Percentiles rank a stretch among this genome's conserved stretches.
Evolutionary conservation across 2,797 vertebrate genomes (phyloP).

Genomic region (Lemur catta): DNA sequence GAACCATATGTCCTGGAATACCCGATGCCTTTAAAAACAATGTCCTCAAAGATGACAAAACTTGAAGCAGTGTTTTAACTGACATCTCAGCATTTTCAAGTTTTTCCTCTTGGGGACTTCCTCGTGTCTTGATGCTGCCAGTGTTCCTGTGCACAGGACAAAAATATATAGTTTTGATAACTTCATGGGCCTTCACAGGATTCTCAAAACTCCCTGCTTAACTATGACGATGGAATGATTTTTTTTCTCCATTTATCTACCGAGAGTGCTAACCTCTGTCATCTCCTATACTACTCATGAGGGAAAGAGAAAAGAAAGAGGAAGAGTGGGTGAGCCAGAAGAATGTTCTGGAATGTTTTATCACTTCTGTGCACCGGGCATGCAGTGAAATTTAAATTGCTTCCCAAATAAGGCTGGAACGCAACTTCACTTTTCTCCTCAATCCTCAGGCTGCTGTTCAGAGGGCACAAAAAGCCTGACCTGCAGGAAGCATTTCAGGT

Average conservation of each 20-base stretch:
- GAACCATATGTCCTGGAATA: background rate
- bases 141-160: background rate
- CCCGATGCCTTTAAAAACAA: background rate
- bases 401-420: background rate
- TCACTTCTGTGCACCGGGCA: background rate
- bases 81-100: background rate
- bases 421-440: background rate
- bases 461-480: background rate
- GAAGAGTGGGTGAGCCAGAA: background rate
- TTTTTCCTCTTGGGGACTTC: background rate
- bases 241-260: background rate
- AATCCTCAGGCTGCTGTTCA: background rate
- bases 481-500: background rate
- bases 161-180: background rate
- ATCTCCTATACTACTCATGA: background rate
- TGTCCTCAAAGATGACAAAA: background rate
- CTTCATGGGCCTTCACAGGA: background rate
- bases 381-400: background rate
- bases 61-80: background rate
- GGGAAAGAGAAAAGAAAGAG: background rate
- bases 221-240: background rate
- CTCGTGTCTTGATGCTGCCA: background rate
- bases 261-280: background rate
- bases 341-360: constrained; percentile 23
- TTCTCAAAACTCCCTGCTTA: background rate